Percentiles rank a stretch among this genome's conserved stretches.
Evolutionary conservation across 2,113 vertebrate genomes (phyloP).

Genomic region (Hucho hucho): DNA sequence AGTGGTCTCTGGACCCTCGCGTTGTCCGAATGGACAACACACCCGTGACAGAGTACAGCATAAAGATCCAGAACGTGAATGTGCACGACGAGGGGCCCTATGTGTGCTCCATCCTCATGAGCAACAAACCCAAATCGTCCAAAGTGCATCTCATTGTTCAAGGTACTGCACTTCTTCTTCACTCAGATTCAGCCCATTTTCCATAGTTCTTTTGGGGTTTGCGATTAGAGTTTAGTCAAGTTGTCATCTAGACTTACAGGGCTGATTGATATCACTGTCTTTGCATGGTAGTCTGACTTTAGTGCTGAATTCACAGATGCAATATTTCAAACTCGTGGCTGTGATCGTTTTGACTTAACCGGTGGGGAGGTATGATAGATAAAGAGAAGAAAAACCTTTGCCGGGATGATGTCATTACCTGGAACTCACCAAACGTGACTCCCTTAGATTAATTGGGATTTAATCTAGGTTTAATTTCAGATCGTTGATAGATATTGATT

Average conservation of each 20-base stretch:
- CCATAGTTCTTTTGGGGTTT: neutral
- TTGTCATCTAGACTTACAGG: neutral
- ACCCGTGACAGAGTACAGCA: constrained; percentile 94
- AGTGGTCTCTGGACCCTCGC: constrained; percentile 95
- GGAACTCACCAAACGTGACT: constrained; percentile 58
- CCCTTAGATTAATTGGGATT: constrained; percentile 56
- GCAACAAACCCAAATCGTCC: constrained; percentile 93
- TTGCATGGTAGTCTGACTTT: neutral
- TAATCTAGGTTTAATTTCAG: constrained; percentile 88
- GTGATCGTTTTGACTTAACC: constrained; percentile 53
- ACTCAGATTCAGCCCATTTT: neutral
- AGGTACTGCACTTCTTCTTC: constrained; percentile 69
- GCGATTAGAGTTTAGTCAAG: neutral
- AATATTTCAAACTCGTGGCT: constrained; percentile 23
- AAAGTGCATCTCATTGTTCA: constrained; percentile 95
- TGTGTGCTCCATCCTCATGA: constrained; percentile 93
- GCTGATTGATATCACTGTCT: neutral
- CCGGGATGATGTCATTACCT: constrained; percentile 76
- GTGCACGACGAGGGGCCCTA: constrained; percentile 93
- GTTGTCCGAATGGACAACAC: constrained; percentile 92
- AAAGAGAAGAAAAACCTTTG: constrained; percentile 84
- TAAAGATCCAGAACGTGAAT: constrained; percentile 91
- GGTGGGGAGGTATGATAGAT: constrained; percentile 76
- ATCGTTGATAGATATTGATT: constrained; percentile 91
- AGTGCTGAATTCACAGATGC: constrained; percentile 14